Evolutionary conservation across 2,888 invertebrate genomes (phyloP).

Genomic region (Zelleria hepariella): DNA sequence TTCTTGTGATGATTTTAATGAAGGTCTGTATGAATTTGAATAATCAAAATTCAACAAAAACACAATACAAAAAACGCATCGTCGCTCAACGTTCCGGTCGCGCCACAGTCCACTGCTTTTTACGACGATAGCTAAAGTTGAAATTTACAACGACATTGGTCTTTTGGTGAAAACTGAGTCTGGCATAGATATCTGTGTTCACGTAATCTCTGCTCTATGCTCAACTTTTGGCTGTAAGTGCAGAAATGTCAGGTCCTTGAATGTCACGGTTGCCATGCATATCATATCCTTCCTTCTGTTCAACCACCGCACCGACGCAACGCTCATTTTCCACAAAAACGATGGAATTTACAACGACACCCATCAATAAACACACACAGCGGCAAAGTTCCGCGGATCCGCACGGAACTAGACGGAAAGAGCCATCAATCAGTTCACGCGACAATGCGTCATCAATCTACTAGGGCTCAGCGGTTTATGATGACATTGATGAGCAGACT

Average conservation of each 20-base stretch:
- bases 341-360: neutral
- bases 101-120: neutral
- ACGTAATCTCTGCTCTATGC: too few species aligned
- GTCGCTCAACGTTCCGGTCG: neutral
- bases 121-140: neutral
- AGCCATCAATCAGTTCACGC: conserved; percentile 39
- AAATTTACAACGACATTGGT: neutral
- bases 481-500: conserved; percentile 18
- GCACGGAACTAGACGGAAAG: conserved; percentile 14
- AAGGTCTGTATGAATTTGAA: too few species aligned
- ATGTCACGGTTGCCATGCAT: too few species aligned
- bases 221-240: too few species aligned
- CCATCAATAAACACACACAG: neutral
- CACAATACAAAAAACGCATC: neutral
- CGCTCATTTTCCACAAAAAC: neutral
- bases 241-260: too few species aligned
- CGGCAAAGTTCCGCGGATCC: neutral
- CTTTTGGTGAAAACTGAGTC: too few species aligned
- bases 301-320: neutral
- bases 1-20: too few species aligned
- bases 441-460: conserved; percentile 46
- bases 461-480: conserved; percentile 15
- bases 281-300: neutral
- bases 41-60: neutral
- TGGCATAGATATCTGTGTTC: too few species aligned